Evolutionary conservation across 2,113 vertebrate genomes (phyloP).

Genomic region (Apodemus sylvaticus): DNA sequence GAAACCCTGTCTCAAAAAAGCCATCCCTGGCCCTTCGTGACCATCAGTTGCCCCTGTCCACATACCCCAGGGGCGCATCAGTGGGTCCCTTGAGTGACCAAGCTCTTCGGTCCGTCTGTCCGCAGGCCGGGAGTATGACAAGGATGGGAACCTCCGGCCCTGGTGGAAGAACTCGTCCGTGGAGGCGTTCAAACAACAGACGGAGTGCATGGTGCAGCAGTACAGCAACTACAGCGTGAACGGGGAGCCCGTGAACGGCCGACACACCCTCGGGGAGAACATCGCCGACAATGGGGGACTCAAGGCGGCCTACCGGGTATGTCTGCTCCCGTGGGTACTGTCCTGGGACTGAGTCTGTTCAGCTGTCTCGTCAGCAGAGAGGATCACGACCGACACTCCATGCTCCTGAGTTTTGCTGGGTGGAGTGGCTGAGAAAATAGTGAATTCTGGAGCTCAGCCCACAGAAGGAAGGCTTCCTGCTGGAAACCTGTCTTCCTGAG

Average conservation of each 20-base stretch:
- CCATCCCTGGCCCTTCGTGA: fast-evolving
- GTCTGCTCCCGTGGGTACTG: neutral
- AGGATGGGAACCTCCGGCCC: slow-evolving; percentile 94
- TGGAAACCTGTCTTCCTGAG: neutral
- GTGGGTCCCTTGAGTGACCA: fast-evolving
- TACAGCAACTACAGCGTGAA: slow-evolving; percentile 95
- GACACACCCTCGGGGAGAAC: slow-evolving; percentile 97
- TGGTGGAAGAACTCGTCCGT: slow-evolving; percentile 98
- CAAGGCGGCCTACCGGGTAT: slow-evolving; percentile 95
- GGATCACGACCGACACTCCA: fast-evolving
- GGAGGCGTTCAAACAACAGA: slow-evolving; percentile 95
- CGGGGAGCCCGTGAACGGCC: slow-evolving; percentile 92
- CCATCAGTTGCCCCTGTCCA: neutral
- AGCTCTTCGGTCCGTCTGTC: neutral
- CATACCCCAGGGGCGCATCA: neutral
- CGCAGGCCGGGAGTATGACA: slow-evolving; percentile 96
- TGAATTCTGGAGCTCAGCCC: fast-evolving
- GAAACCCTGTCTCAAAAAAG: too few species aligned
- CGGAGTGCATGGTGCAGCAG: slow-evolving; percentile 95
- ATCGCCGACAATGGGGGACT: slow-evolving; percentile 98
- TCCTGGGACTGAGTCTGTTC: fast-evolving
- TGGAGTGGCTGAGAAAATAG: fast-evolving
- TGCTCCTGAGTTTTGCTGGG: neutral
- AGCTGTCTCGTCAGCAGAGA: neutral
- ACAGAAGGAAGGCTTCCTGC: neutral